These are phyloP conservation scores for Hydropsyche tenuis DNA, from an alignment of 1,140 invertebrate genomes.

Conservation along the genomic window DNA sequence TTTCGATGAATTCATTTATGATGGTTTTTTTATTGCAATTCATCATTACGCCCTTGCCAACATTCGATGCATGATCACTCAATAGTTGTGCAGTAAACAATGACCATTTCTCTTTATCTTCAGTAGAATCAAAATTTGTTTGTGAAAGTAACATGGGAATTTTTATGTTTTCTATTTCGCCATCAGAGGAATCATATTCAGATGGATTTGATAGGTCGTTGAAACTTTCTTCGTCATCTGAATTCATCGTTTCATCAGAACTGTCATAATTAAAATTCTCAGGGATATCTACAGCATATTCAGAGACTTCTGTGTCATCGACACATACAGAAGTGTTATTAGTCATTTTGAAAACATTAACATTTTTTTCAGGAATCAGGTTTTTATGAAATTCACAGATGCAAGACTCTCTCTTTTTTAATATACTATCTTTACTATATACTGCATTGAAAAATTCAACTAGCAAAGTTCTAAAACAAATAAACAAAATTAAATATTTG, in stretches of 20 bases:
- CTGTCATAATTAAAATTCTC: slow-evolving; percentile 24
- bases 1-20: not conserved
- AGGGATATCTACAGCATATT: slow-evolving; percentile 18
- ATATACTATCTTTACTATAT: not conserved
- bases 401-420: too few species aligned
- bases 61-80: not conserved
- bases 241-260: slow-evolving; percentile 7
- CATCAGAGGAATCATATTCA: not conserved
- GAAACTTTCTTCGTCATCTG: not conserved
- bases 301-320: not conserved
- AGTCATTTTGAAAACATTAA: too few species aligned
- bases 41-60: not conserved
- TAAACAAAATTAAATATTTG: not conserved
- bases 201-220: not conserved
- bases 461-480: not conserved
- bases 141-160: too few species aligned
- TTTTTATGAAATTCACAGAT: too few species aligned
- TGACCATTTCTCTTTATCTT: not conserved
- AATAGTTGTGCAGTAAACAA: slow-evolving; percentile 1
- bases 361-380: too few species aligned
- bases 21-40: not conserved
- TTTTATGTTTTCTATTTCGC: too few species aligned
- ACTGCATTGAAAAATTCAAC: slow-evolving; percentile 7
- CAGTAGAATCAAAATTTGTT: not conserved
- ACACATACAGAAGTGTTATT: too few species aligned